phyloP scores from a whole-genome alignment of 2,888 invertebrate species.

The Spatulosminthurus flaviceps region DNA sequence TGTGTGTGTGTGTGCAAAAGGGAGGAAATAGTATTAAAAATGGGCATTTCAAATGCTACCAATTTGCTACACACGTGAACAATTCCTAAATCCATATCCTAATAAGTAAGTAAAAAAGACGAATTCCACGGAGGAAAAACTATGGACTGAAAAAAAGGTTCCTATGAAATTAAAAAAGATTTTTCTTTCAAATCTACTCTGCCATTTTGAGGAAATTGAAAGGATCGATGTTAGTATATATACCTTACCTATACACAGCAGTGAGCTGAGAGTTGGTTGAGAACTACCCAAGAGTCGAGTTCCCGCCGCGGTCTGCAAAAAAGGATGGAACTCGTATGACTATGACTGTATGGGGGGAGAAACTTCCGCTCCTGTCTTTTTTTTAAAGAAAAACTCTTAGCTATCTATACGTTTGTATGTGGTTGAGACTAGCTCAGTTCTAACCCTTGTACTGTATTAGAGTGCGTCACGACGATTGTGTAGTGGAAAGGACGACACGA shows the following conservation, averaged over 20 bases:
- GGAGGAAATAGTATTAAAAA: no score
- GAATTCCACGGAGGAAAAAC: no score
- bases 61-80: no score
- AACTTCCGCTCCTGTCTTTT: constrained; percentile 2
- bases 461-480: not conserved
- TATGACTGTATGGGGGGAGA: not conserved
- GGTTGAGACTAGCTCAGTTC: not conserved
- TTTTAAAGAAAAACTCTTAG: not conserved
- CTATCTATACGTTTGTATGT: not conserved
- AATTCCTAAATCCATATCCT: no score
- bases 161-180: no score
- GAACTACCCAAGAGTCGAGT: not conserved
- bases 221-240: no score
- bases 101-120: no score
- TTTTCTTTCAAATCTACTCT: no score
- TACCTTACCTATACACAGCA: not conserved
- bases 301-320: constrained; percentile 1
- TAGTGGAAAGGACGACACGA: not conserved
- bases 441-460: not conserved
- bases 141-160: no score
- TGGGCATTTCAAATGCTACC: no score
- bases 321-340: not conserved
- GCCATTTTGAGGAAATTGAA: not conserved
- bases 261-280: not conserved
- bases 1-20: no score